These are phyloP conservation scores for Parauchenoglanis ngamensis DNA, from an alignment of 2,797 vertebrate species.

Conservation along the genomic window DNA sequence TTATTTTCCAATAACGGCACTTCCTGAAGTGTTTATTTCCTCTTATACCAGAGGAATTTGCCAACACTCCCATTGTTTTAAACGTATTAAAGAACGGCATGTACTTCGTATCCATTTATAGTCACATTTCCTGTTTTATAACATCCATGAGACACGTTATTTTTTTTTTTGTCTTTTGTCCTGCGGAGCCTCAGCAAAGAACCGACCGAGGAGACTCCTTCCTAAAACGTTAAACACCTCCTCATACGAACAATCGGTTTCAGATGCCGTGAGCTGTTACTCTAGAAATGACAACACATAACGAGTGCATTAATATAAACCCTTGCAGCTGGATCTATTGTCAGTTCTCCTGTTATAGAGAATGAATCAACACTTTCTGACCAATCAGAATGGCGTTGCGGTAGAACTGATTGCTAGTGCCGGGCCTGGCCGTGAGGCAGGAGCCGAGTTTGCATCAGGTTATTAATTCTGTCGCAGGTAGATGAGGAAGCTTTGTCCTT, in stretches of 20 bases:
- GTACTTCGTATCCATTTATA: neutral
- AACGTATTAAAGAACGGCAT: neutral
- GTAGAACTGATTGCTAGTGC: neutral
- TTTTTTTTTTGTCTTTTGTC: neutral
- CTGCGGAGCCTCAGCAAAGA: neutral
- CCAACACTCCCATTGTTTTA: neutral
- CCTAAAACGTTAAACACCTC: neutral
- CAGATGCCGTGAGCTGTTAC: neutral
- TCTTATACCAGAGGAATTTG: neutral
- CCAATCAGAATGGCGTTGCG: neutral
- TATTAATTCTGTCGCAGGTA: constrained; percentile 41
- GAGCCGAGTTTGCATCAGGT: constrained; percentile 44
- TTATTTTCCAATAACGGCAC: neutral
- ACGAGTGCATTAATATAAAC: neutral
- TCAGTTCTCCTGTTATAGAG: neutral
- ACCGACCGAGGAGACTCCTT: neutral
- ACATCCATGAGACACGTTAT: neutral
- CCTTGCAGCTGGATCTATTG: neutral
- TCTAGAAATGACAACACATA: neutral
- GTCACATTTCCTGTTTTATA: neutral
- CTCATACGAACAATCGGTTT: neutral
- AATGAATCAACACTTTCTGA: neutral
- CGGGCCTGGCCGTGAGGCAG: constrained; percentile 23
- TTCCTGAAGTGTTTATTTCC: neutral
- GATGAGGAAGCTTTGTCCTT: constrained; percentile 28